Percentiles rank a stretch among this genome's conserved stretches.
Conservation (phyloP, 2,113 vertebrate genomes). For the Microtus oregoni region DNA sequence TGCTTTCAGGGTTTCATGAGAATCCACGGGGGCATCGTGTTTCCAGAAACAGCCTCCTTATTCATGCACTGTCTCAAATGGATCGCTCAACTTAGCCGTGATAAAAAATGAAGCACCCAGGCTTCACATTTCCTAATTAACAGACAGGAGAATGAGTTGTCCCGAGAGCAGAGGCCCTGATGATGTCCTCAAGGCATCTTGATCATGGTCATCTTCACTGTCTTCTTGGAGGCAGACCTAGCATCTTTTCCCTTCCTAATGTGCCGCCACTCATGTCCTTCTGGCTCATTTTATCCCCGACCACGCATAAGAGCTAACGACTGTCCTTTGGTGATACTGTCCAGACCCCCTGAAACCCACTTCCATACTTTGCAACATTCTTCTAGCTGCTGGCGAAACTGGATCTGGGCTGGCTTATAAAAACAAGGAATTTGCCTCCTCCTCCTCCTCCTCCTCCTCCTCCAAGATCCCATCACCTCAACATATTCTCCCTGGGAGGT, state of each 20-base stretch:
- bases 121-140: not conserved
- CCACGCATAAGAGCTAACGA: constrained; percentile 3
- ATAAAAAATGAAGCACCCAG: constrained; percentile 54
- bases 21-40: not conserved
- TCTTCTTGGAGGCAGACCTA: not conserved
- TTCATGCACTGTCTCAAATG: constrained; percentile 35
- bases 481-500: constrained; percentile 7
- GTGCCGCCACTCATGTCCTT: not conserved
- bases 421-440: not conserved
- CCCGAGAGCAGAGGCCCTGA: not conserved
- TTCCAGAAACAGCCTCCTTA: constrained; percentile 51
- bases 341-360: constrained; percentile 56
- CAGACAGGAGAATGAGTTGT: not conserved
- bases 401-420: constrained; percentile 19
- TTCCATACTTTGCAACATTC: constrained; percentile 3
- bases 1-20: not conserved
- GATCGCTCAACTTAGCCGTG: not conserved
- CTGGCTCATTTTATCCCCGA: not conserved
- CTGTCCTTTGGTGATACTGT: constrained; percentile 54
- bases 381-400: constrained; percentile 30
- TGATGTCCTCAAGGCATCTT: not conserved
- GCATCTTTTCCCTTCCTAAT: not conserved
- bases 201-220: not conserved
- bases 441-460: not conserved
- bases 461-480: not conserved